Base-by-base conservation (phyloP, 2,888 invertebrate species). In the Agrotis puta region DNA sequence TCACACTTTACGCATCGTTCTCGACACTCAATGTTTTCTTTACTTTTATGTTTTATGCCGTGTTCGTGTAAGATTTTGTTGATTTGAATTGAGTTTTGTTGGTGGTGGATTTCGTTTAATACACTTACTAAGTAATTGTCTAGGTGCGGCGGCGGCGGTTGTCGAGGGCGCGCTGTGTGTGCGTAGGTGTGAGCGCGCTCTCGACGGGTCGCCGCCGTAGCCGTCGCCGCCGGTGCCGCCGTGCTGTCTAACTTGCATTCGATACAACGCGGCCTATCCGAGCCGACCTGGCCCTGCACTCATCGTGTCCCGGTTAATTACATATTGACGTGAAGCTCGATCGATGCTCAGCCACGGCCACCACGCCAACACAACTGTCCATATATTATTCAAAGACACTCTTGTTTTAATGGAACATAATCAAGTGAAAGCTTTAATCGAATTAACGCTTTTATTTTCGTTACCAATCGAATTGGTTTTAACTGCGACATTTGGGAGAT, bases 31-130 rank as follows among this genome's bases (percentile, higher is more conserved):
- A 92, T 94, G 94, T 95, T 96, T 95, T 95, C 90, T 89, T 94
- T 93, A 93, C 85, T 87, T 86, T 93, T 94, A 93, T 95, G 93
- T 95, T 95, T 94, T 95, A 94, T 95, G 95, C 94, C 95, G 95
- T 96, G 94, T 95, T 96, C 95, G 94, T 95, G 94, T 95, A 95
- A 92, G 92, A 95, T 94, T 95, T 95, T 95, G 92, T 94, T 95
- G 94, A 94, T 94, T 95, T 94, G 93, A 93, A 92, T 92, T 94
- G 95, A 94, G 92, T 95, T 95, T 94, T 96, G 95, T 95, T 96
- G 96, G 96, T 96, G 96, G 96, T 96, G 96, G 96, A 96, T 95
- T 95, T 95, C 95, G 94, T 95, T 94, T 96, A 95, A 95, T 95
- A 95, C 94, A 95, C 94, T 94, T 92, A 94, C 93, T 89, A 91